Base-by-base conservation (phyloP, 2,113 vertebrate genomes). In the Mugil cephalus region DNA sequence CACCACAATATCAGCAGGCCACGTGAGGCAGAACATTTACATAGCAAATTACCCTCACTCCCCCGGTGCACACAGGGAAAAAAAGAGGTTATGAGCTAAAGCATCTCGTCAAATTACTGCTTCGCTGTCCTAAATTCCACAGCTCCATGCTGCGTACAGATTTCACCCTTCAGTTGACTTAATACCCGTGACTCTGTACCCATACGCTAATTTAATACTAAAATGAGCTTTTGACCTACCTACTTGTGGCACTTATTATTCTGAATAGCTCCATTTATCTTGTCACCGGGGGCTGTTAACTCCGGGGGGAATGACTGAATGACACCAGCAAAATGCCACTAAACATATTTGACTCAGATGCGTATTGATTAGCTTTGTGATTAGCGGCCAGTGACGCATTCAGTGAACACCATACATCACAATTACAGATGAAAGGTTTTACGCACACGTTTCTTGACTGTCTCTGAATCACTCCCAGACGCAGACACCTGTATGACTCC, bases 131-230 rank as follows among this genome's bases (percentile, higher is more conserved):
- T 75, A 63, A 86, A 79, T 87, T 80, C 70, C 74, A 68, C 35
- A 0, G 56, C 68, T 64, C 69, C 73, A 75, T 21, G 48, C 71
- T 55, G 69, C 59, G 82, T 74, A 56, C 60, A 80, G 78, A 87
- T 88, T 74, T 81, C 80, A 80, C 75, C 63, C 82, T 78, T 73
- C 77, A 82, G 54, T 76, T 87, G 69, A 83, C 79, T 83, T 81
- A 88, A 90, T 80, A 72, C 51, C 86, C 19, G 19, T 71, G 70
- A 81, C 79, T 85, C 55, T 65, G 73, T 45, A 74, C 70, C 77
- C 70, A 62, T 51, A 53, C 62, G 64, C 38, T 85, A 69, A 83
- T 87, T 87, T 81, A 86, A 86, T 80, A 63, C 39, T 53, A 66
- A 83, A 80, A 83, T 55, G 74, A 82, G 77, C 71, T 70, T 80